Percentiles rank a stretch among this genome's conserved stretches.
Evolutionary conservation across 1,140 invertebrate species (phyloP).

Genomic region (Calycopis cecrops): DNA sequence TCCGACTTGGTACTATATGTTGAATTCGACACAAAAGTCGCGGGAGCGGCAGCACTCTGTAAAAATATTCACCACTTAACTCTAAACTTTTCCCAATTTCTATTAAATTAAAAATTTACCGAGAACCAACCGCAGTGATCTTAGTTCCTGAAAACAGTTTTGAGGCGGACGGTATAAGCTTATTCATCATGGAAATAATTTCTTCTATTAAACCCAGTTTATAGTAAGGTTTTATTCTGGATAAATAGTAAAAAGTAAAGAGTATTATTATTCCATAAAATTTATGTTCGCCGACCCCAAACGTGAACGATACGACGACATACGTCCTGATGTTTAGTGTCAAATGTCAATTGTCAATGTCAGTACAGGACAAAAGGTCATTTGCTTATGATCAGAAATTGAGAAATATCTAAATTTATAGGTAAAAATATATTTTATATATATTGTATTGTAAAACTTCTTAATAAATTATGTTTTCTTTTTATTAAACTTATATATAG

Average conservation of each 20-base stretch:
- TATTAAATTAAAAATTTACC: neutral
- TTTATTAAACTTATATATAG: too few species aligned
- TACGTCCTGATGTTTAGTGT: conserved; percentile 2
- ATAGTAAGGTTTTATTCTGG: conserved; percentile 14
- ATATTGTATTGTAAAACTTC: too few species aligned
- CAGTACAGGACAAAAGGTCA: conserved; percentile 33
- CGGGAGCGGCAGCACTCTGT: conserved; percentile 58
- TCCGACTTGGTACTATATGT: conserved; percentile 80
- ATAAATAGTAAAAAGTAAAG: conserved; percentile 3
- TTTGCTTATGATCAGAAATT: conserved; percentile 22
- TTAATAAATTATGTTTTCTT: too few species aligned
- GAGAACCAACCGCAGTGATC: conserved; percentile 41
- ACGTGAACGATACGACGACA: conserved; percentile 23
- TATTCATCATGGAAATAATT: conserved; percentile 55
- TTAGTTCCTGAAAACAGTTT: conserved; percentile 47
- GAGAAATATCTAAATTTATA: too few species aligned
- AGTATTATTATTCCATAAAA: conserved; percentile 7
- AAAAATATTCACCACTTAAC: conserved; percentile 20
- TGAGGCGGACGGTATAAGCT: conserved; percentile 52
- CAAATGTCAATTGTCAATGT: conserved; percentile 23
- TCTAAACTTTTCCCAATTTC: neutral
- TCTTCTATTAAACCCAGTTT: conserved; percentile 57
- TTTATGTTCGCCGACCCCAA: conserved; percentile 24
- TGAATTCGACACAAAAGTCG: conserved; percentile 62
- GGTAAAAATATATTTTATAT: too few species aligned